Evolutionary conservation across 2,888 invertebrate species (phyloP).

Genomic region (Habrosyne pyritoides): DNA sequence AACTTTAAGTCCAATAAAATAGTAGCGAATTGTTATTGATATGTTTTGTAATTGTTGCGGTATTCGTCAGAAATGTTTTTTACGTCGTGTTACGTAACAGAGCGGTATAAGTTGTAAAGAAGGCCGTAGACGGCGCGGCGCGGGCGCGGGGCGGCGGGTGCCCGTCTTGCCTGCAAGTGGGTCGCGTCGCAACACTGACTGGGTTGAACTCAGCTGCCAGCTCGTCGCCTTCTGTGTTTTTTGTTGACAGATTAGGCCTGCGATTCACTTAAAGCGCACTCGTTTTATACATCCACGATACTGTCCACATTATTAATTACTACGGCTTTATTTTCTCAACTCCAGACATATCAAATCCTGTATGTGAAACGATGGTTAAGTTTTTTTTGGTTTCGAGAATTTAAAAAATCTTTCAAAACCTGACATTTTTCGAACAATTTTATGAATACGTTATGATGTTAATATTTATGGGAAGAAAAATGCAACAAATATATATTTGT

Average conservation of each 20-base stretch:
- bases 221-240: slow-evolving; percentile 6
- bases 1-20: no score
- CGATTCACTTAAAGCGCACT: background rate
- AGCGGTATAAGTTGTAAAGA: slow-evolving; percentile 29
- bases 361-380: no score
- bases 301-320: background rate
- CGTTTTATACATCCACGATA: background rate
- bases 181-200: slow-evolving; percentile 15
- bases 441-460: no score
- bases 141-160: slow-evolving; percentile 6
- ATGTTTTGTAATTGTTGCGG: slow-evolving; percentile 17
- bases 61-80: slow-evolving; percentile 23
- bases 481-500: no score
- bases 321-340: background rate
- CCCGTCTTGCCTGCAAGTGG: slow-evolving; percentile 20
- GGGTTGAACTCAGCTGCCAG: background rate
- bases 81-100: slow-evolving; percentile 36
- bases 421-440: no score
- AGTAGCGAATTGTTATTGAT: background rate
- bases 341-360: no score
- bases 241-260: slow-evolving; percentile 5
- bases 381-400: no score
- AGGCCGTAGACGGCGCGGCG: slow-evolving; percentile 8
- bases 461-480: no score
- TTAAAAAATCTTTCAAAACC: no score